A percentile compares a stretch with the other conserved stretches of the same genome.
Evolutionary conservation across 2,888 invertebrate species (phyloP).

Genomic region (Lycocerus yunnanus): DNA sequence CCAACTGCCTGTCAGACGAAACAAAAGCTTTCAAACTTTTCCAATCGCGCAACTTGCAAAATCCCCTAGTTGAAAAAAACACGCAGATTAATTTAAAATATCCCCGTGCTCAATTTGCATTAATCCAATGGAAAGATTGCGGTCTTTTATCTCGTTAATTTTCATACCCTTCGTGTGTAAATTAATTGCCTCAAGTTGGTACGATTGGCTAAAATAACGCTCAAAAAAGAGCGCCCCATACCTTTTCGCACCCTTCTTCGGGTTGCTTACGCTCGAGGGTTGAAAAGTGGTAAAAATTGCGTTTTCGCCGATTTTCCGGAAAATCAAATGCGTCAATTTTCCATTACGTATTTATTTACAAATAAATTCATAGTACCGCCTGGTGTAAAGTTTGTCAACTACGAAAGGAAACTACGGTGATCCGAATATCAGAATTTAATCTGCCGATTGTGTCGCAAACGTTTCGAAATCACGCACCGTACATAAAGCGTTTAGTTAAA

Average conservation of each 20-base stretch:
- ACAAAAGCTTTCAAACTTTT: neutral
- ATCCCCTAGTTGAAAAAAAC: neutral
- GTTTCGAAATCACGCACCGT: slow-evolving; percentile 25
- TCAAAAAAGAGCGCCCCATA: neutral
- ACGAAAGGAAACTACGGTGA: slow-evolving; percentile 47
- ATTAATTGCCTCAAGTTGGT: neutral
- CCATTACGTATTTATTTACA: neutral
- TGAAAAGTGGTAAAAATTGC: neutral
- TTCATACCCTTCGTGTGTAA: neutral
- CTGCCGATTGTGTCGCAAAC: slow-evolving; percentile 30
- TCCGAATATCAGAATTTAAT: slow-evolving; percentile 39
- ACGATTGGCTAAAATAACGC: neutral
- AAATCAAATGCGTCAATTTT: neutral
- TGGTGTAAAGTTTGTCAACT: slow-evolving; percentile 18
- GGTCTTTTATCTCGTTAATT: neutral
- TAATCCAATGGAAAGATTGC: neutral
- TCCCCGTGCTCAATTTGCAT: neutral
- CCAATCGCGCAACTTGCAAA: neutral
- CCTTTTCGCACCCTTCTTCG: neutral
- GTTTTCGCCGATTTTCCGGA: neutral
- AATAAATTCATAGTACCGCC: neutral
- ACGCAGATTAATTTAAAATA: neutral
- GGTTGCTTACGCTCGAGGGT: too few species aligned
- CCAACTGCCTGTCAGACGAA: neutral
- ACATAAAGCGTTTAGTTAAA: slow-evolving; percentile 15